These are phyloP conservation scores for Drosophila bocqueti DNA, from an alignment of 1,140 invertebrate species.

Conservation along the genomic window DNA sequence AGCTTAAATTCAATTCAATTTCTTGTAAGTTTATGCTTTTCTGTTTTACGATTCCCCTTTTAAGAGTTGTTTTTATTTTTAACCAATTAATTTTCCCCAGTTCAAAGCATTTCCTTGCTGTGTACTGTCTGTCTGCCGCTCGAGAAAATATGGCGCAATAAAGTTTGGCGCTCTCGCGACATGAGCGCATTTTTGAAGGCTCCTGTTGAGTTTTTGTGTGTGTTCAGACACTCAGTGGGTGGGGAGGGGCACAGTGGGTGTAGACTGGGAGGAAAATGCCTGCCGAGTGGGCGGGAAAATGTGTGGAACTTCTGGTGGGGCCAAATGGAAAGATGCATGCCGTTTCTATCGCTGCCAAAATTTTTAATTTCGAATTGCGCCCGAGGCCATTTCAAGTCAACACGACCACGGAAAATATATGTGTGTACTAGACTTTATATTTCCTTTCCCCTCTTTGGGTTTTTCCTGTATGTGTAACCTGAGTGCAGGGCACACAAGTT, in stretches of 20 bases:
- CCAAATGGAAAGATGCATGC: not conserved
- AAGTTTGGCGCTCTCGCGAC: conserved; percentile 66
- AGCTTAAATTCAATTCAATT: not conserved
- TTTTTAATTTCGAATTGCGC: conserved; percentile 69
- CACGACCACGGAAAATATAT: conserved; percentile 9
- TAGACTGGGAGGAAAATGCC: not conserved
- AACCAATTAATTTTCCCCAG: not conserved
- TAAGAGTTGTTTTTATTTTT: too few relatives aligned
- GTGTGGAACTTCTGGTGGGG: not conserved
- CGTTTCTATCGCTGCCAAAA: conserved; percentile 62
- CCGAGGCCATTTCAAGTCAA: conserved; percentile 54
- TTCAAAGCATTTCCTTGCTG: not conserved
- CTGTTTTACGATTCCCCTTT: too few relatives aligned
- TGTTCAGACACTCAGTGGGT: not conserved
- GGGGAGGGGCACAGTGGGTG: not conserved
- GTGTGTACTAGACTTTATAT: not conserved
- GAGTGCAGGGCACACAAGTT: not conserved
- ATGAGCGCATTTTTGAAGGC: conserved; percentile 73
- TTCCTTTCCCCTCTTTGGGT: not conserved
- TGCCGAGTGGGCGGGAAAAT: not conserved
- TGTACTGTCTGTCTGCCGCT: conserved; percentile 30
- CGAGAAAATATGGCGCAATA: conserved; percentile 77
- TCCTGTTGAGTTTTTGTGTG: conserved; percentile 58
- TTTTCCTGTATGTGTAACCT: not conserved
- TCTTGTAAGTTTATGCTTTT: not conserved